Evolutionary conservation across 1,140 invertebrate species (phyloP).

Genomic region (Brachionus angularis): DNA sequence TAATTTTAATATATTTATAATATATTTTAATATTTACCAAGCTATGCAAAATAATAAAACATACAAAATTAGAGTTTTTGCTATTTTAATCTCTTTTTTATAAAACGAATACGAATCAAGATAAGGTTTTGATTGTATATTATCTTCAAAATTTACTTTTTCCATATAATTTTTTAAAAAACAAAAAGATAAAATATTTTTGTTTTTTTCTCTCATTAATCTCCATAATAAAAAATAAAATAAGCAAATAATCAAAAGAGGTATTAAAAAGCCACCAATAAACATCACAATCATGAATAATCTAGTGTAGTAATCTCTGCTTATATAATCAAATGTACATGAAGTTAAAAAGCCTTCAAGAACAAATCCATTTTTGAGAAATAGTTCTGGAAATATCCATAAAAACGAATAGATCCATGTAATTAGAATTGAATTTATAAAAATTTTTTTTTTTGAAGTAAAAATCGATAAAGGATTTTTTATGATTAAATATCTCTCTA

Average conservation of each 20-base stretch:
- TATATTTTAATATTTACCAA: too few relatives aligned
- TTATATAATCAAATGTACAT: slow-evolving; percentile 38
- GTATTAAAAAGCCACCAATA: slow-evolving; percentile 34
- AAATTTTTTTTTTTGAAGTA: neutral
- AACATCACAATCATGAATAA: slow-evolving; percentile 26
- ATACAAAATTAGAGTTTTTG: slow-evolving; percentile 23
- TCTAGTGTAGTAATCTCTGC: neutral
- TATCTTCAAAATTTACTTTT: neutral
- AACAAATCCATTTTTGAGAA: neutral
- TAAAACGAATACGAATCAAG: too few relatives aligned
- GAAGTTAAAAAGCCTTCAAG: slow-evolving; percentile 41
- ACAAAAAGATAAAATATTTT: too few relatives aligned
- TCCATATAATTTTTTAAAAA: slow-evolving; percentile 7
- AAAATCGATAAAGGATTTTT: slow-evolving; percentile 28
- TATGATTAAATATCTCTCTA: slow-evolving; percentile 6
- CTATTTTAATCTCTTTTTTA: slow-evolving; percentile 11
- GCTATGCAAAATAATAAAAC: slow-evolving; percentile 16
- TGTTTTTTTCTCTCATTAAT: neutral
- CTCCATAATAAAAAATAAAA: slow-evolving; percentile 5
- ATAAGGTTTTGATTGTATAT: too few relatives aligned
- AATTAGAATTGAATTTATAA: slow-evolving; percentile 9
- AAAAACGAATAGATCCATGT: slow-evolving; percentile 9
- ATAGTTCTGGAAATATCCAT: slow-evolving; percentile 24
- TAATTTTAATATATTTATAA: too few relatives aligned
- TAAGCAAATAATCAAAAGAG: neutral